phyloP scores from a whole-genome alignment of 2,888 invertebrate genomes.

The Polylopha cassiicola region DNA sequence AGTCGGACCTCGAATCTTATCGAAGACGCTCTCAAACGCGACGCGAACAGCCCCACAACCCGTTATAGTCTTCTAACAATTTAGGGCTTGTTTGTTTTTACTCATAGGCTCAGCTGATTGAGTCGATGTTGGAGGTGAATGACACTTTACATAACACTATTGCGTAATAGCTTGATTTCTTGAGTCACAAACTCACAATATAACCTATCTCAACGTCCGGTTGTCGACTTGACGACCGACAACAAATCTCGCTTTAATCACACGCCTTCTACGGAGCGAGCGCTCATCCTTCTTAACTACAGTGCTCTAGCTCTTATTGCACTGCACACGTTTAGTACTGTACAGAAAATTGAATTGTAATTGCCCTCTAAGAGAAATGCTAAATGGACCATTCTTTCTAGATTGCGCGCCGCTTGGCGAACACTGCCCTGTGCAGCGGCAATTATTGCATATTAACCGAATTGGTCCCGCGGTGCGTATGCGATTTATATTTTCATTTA shows the following conservation, averaged over 20 bases:
- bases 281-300: constrained; percentile 30
- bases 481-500: constrained; percentile 32
- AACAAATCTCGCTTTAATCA: constrained; percentile 46
- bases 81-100: constrained; percentile 52
- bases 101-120: constrained; percentile 20
- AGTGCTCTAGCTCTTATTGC: constrained; percentile 29
- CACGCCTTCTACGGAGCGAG: constrained; percentile 31
- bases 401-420: constrained; percentile 44
- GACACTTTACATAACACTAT: constrained; percentile 19
- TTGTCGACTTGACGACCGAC: constrained; percentile 33
- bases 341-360: constrained; percentile 67
- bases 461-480: constrained; percentile 43
- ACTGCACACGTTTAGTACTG: constrained; percentile 48
- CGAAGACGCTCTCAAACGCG: constrained; percentile 32
- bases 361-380: constrained; percentile 56
- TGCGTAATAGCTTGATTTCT: constrained; percentile 13
- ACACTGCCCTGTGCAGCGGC: constrained; percentile 35
- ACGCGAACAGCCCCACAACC: constrained; percentile 38
- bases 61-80: constrained; percentile 50
- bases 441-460: constrained; percentile 67
- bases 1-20: constrained; percentile 56
- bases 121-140: constrained; percentile 27
- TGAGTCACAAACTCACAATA: constrained; percentile 16
- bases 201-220: constrained; percentile 33
- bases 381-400: constrained; percentile 56